Conservation (phyloP, 2,113 vertebrate genomes). For the Electrona antarctica region DNA sequence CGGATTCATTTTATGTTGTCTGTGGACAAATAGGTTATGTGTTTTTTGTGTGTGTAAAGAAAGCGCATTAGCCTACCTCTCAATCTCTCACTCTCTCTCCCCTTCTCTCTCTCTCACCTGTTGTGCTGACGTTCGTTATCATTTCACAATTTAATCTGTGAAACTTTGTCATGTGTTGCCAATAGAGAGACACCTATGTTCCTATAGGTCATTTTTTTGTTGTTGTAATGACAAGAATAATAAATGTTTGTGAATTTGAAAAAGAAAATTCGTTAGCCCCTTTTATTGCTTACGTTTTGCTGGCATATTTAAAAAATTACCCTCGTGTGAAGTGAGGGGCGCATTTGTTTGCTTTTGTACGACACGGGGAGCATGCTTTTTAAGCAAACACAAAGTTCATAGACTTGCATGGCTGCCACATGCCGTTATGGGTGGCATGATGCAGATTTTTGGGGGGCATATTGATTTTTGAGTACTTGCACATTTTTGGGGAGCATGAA, state of each 20-base stretch:
- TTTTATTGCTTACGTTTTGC: conserved; percentile 53
- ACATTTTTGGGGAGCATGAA: too few relatives aligned
- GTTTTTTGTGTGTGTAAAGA: conserved; percentile 74
- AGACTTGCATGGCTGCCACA: too few relatives aligned
- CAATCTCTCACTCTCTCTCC: conserved; percentile 46
- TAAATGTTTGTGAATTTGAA: conserved; percentile 93
- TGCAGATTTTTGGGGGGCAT: too few relatives aligned
- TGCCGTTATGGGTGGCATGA: too few relatives aligned
- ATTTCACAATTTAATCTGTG: conserved; percentile 88
- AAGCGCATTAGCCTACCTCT: conserved; percentile 77
- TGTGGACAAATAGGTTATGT: conserved; percentile 78
- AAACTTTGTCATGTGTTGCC: conserved; percentile 84
- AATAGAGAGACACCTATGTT: conserved; percentile 81
- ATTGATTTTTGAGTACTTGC: too few relatives aligned
- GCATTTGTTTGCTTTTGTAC: too few relatives aligned
- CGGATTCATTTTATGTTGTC: conserved; percentile 78
- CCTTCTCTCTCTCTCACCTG: conserved; percentile 69
- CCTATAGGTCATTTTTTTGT: conserved; percentile 82
- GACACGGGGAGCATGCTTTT: too few relatives aligned
- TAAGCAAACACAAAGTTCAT: too few relatives aligned
- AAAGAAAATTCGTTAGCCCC: conserved; percentile 55
- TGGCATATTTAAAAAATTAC: not conserved
- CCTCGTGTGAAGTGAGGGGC: too few relatives aligned
- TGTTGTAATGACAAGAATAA: conserved; percentile 90
- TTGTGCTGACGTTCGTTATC: conserved; percentile 71